Percentiles rank a stretch among this genome's conserved stretches.
Evolutionary conservation across 2,797 vertebrate species (phyloP).

Genomic region (Otus scops): DNA sequence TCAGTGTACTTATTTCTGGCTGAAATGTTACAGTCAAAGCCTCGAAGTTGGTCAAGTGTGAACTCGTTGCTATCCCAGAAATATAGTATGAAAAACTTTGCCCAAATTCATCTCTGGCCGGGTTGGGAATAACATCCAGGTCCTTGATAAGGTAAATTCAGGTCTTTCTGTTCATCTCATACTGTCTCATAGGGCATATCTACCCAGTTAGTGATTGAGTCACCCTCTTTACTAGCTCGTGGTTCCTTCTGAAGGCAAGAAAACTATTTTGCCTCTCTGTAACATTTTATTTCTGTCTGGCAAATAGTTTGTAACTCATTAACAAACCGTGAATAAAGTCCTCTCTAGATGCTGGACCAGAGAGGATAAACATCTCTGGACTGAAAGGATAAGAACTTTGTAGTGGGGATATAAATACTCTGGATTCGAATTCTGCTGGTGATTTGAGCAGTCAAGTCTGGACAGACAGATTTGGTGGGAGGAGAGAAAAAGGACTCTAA

Average conservation of each 20-base stretch:
- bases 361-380: neutral
- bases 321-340: neutral
- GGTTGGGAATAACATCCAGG: neutral
- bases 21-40: neutral
- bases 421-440: neutral
- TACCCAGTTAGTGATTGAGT: neutral
- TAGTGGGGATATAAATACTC: neutral
- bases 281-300: neutral
- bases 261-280: neutral
- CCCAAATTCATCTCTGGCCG: neutral
- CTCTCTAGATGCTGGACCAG: neutral
- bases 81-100: neutral
- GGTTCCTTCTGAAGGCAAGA: neutral
- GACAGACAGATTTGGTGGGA: neutral
- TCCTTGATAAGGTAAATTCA: neutral
- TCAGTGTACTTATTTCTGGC: neutral
- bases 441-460: neutral
- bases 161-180: fast-evolving
- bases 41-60: neutral
- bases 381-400: neutral
- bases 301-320: slow-evolving; percentile 26
- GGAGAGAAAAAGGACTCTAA: fast-evolving
- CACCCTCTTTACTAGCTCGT: neutral
- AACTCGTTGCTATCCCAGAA: neutral
- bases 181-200: neutral